Conservation (phyloP, 1,140 invertebrate species). For the Nasonia vitripennis region DNA sequence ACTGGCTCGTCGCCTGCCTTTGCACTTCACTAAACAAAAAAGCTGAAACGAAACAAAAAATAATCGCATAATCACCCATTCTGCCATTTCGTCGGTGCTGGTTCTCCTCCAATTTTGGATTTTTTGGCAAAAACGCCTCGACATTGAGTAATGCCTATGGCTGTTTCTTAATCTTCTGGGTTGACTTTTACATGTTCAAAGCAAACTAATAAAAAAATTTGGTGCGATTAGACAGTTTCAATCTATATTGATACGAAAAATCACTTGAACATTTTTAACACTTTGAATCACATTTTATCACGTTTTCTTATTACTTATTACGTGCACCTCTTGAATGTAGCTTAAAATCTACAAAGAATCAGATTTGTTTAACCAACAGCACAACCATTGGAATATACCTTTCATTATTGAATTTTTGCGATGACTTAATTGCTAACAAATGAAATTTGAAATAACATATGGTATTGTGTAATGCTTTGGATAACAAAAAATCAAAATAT, state of each 20-base stretch:
- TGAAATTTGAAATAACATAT: not conserved
- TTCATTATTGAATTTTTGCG: not conserved
- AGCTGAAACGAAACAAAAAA: slow-evolving; percentile 9
- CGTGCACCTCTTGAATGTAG: not conserved
- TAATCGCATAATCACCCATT: slow-evolving; percentile 57
- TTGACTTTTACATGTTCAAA: not conserved
- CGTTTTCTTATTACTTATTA: not conserved
- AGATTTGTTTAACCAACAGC: not conserved
- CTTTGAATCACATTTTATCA: not conserved
- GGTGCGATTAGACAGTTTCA: not conserved
- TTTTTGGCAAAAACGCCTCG: slow-evolving; percentile 32
- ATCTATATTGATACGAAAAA: not conserved
- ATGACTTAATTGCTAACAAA: slow-evolving; percentile 17
- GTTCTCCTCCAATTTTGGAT: slow-evolving; percentile 50
- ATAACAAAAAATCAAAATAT: slow-evolving; percentile 47
- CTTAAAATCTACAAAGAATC: not conserved
- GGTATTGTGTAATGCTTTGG: not conserved
- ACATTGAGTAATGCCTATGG: slow-evolving; percentile 1
- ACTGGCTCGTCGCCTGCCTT: slow-evolving; percentile 72
- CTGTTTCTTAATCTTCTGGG: slow-evolving; percentile 31
- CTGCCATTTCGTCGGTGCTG: slow-evolving; percentile 59
- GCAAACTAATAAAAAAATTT: slow-evolving; percentile 30
- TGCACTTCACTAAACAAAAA: slow-evolving; percentile 69
- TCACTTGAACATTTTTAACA: not conserved
- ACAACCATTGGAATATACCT: not conserved